phyloP scores from a whole-genome alignment of 2,888 invertebrate genomes.

The Melanophora roralis region DNA sequence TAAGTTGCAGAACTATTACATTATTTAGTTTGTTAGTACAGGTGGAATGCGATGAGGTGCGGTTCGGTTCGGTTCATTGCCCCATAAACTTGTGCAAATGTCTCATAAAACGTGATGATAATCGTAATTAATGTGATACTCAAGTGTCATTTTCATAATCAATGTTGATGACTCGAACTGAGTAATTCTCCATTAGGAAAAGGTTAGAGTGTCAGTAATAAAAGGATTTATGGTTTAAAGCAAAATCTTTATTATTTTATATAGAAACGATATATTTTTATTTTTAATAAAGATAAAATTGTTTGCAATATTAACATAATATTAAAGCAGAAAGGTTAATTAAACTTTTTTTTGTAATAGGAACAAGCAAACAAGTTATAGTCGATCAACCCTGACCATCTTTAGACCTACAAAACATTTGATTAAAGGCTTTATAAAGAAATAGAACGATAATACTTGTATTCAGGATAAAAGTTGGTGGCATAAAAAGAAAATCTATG shows the following conservation, averaged over 20 bases:
- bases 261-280: slow-evolving; percentile 12
- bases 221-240: slow-evolving; percentile 36
- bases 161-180: slow-evolving; percentile 57
- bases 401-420: too few relatives aligned
- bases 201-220: slow-evolving; percentile 6
- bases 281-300: background rate
- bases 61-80: too few relatives aligned
- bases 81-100: slow-evolving; percentile 76
- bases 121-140: slow-evolving; percentile 76
- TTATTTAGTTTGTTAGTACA: slow-evolving; percentile 24
- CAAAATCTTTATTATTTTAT: slow-evolving; percentile 39
- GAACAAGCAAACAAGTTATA: too few relatives aligned
- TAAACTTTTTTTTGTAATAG: background rate
- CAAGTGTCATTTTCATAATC: slow-evolving; percentile 60
- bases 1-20: background rate
- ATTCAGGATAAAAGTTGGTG: too few relatives aligned
- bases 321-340: background rate
- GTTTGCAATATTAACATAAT: background rate
- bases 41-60: slow-evolving; percentile 35
- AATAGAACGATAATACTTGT: too few relatives aligned
- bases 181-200: slow-evolving; percentile 34
- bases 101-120: slow-evolving; percentile 78
- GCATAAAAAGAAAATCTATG: too few relatives aligned
- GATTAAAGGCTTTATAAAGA: too few relatives aligned
- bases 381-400: too few relatives aligned